Base-by-base conservation (phyloP, 2,888 invertebrate genomes). In the Gastracanthus pulcherrimus region DNA sequence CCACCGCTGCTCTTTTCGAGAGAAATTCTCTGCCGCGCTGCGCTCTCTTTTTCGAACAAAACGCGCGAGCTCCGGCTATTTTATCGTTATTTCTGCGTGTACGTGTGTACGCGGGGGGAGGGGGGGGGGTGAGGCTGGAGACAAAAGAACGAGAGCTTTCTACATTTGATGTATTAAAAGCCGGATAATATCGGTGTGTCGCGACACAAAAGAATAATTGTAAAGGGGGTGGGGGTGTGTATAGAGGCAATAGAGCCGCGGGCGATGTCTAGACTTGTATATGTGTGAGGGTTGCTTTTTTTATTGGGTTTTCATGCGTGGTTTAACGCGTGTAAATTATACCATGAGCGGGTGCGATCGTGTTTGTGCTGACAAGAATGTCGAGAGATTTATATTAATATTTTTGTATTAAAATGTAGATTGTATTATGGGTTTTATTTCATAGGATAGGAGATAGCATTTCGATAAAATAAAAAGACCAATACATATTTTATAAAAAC, bases 81-180 rank as follows among this genome's bases (percentile, higher is more conserved):
- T 66, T 58, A 64, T 41, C 38, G 58, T 31, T 60, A 38, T 19
- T 26, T 34, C 16, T 34, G 6, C 34, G 3, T 19, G 11, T 34
- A 3, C n/a, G 9, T 19, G 19, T 16, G n/a, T 6, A 16, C 1
- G 29, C 5, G 60, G 13, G 29, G 0, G 23, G 29, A 19, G 13
- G 3, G 13, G 48, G 26, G 34, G 9, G 16, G 41, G 5, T 13
- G 41, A 13, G 16, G 13, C 2, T 9, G 41, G 2, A 19, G 11
- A 55, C 55, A 41, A 9, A 66, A 55, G 51, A 66, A 29, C 5
- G 29, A n/a, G 36, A 51, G 41, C 26, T 58, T 58, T 13, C 38
- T 23, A 6, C 58, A 38, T 55, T 79, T 74, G 67, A 74, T 66
- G 55, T 74, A 74, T 74, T 74, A 72, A 72, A 79, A 26, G 34